phyloP scores from a whole-genome alignment of 2,888 invertebrate genomes.

The Melanophora roralis region DNA sequence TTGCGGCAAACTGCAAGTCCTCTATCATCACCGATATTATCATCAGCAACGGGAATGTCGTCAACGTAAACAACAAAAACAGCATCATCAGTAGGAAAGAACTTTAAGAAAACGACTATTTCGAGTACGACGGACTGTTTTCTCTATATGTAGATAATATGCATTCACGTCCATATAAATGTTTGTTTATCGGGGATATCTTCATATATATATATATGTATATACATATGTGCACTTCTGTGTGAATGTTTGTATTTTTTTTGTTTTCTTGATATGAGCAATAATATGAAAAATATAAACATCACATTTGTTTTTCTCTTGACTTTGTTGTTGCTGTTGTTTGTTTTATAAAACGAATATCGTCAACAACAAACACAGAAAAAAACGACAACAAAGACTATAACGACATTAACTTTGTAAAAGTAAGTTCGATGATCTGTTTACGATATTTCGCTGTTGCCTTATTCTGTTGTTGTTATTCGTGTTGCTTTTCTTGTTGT shows the following conservation, averaged over 20 bases:
- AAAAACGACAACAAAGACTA: slow-evolving; percentile 49
- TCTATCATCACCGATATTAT: slow-evolving; percentile 2
- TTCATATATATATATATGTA: background rate
- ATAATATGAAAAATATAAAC: slow-evolving; percentile 51
- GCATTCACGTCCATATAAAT: background rate
- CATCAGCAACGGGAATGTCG: slow-evolving; percentile 36
- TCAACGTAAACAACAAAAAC: slow-evolving; percentile 22
- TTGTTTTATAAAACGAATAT: slow-evolving; percentile 51
- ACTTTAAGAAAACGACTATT: background rate
- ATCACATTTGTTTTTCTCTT: slow-evolving; percentile 24
- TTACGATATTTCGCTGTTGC: slow-evolving; percentile 69
- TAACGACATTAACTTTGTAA: slow-evolving; percentile 68
- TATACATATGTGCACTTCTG: no score
- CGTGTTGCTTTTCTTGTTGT: slow-evolving; percentile 61
- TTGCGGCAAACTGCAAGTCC: slow-evolving; percentile 22
- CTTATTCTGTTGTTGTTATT: slow-evolving; percentile 2
- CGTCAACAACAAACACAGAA: slow-evolving; percentile 56
- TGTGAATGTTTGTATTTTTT: slow-evolving; percentile 15
- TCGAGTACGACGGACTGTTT: background rate
- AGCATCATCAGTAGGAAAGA: background rate
- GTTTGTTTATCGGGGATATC: background rate
- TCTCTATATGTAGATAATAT: background rate
- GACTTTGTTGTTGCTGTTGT: slow-evolving; percentile 47
- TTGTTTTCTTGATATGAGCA: background rate
- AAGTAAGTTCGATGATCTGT: slow-evolving; percentile 75